Percentiles rank a stretch among this genome's conserved stretches.
Conservation (phyloP, 2,113 vertebrate species). For the Notarius lentiginosus region DNA sequence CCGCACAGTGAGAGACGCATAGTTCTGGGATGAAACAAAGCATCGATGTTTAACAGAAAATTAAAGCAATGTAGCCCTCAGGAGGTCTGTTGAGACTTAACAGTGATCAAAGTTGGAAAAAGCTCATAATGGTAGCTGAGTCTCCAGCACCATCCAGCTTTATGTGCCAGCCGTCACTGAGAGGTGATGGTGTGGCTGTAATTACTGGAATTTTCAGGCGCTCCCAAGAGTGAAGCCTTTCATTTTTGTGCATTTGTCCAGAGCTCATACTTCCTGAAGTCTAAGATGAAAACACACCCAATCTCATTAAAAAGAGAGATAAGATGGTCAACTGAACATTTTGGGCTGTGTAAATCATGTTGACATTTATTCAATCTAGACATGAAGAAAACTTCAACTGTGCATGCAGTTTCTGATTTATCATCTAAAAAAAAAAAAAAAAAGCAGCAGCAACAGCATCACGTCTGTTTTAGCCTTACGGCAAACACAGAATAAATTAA, state of each 20-base stretch:
- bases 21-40: constrained; percentile 40
- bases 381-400: background rate
- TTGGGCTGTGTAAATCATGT: background rate
- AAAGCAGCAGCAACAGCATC: too few relatives aligned
- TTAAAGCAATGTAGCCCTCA: background rate
- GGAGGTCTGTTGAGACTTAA: background rate
- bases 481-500: background rate
- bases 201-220: constrained; percentile 48
- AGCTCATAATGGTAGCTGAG: background rate
- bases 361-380: background rate
- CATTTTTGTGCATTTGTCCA: constrained; percentile 44
- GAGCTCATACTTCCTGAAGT: constrained; percentile 25
- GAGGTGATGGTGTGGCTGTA: constrained; percentile 37
- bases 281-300: constrained; percentile 24
- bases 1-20: constrained; percentile 3
- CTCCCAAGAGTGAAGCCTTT: constrained; percentile 31
- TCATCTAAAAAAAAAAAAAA: background rate
- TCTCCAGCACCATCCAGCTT: background rate
- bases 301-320: background rate
- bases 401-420: background rate
- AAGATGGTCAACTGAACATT: constrained; percentile 22
- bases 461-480: background rate
- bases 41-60: constrained; percentile 8
- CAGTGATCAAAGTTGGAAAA: constrained; percentile 3
- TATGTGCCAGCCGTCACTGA: background rate